phyloP scores from a whole-genome alignment of 2,113 vertebrate species.

The Trematocara unimaculatum region DNA sequence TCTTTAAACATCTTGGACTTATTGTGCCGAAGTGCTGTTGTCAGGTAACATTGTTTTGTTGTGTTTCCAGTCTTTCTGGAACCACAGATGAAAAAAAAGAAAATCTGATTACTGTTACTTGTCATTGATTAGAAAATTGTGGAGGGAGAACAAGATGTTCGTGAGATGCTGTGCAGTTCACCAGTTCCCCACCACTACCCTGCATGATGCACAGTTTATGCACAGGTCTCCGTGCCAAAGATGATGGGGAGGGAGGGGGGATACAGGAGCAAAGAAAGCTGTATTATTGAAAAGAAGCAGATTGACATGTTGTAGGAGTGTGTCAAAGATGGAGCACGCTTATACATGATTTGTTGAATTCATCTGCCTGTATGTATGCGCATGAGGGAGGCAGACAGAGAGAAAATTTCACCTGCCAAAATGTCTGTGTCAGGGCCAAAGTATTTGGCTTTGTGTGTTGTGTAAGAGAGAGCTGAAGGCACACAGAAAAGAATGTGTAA shows the following conservation, averaged over 20 bases:
- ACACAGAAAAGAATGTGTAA: not conserved
- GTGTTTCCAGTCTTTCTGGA: constrained; percentile 52
- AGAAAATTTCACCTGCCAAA: constrained; percentile 38
- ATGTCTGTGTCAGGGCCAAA: constrained; percentile 17
- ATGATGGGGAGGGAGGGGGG: not conserved
- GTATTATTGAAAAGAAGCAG: constrained; percentile 31
- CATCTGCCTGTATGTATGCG: constrained; percentile 1
- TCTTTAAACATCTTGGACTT: constrained; percentile 50
- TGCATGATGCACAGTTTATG: not conserved
- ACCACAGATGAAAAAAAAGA: constrained; percentile 1
- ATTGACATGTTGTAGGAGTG: constrained; percentile 11
- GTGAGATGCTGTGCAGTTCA: constrained; percentile 48
- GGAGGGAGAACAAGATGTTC: constrained; percentile 43
- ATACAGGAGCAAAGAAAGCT: constrained; percentile 14
- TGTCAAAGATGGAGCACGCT: constrained; percentile 15
- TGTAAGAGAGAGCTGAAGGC: not conserved
- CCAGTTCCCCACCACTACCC: not conserved
- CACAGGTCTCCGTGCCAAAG: constrained; percentile 22
- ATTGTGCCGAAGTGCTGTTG: constrained; percentile 47
- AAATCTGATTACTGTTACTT: constrained; percentile 41
- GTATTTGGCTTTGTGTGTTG: constrained; percentile 20
- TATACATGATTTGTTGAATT: constrained; percentile 21
- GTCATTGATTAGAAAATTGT: constrained; percentile 52
- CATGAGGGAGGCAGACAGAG: not conserved
- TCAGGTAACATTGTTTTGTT: constrained; percentile 64